Percentiles rank a stretch among this genome's conserved stretches.
These are phyloP conservation scores for Clivina fossor DNA, from an alignment of 2,888 invertebrate genomes.

Conservation along the genomic window DNA sequence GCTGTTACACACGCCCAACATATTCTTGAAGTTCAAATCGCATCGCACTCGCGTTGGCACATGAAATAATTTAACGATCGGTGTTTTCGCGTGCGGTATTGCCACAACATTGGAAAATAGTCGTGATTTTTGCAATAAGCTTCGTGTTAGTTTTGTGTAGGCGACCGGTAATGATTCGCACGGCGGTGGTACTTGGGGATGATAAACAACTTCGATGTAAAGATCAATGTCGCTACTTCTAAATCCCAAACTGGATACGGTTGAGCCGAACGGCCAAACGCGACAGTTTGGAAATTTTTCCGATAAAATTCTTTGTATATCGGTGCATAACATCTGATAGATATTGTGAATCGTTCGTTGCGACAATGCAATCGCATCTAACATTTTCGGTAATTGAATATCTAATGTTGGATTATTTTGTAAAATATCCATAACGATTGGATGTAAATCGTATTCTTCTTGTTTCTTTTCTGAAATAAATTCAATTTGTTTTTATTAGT, in stretches of 20 bases:
- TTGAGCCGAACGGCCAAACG: conserved; percentile 71
- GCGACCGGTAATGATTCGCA: conserved; percentile 32
- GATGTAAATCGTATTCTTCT: too few species aligned
- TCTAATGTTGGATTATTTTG: too few species aligned
- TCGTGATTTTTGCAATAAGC: conserved; percentile 39
- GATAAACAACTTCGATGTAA: conserved; percentile 55
- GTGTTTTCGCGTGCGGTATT: conserved; percentile 73
- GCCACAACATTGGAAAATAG: conserved; percentile 61
- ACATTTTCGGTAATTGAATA: too few species aligned
- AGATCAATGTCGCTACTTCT: conserved; percentile 74
- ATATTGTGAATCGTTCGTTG: too few species aligned
- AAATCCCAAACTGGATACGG: conserved; percentile 69
- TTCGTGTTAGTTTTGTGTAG: conserved; percentile 42
- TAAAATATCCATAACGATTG: too few species aligned
- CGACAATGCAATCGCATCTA: too few species aligned
- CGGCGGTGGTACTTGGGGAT: conserved; percentile 36
- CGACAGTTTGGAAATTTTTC: conserved; percentile 52
- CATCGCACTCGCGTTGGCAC: conserved; percentile 62
- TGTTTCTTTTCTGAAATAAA: too few species aligned
- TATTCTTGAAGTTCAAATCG: conserved; percentile 73
- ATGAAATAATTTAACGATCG: conserved; percentile 75
- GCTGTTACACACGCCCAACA: conserved; percentile 70
- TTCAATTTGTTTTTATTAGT: too few species aligned
- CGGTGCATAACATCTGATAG: too few species aligned
- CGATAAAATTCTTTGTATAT: conserved; percentile 52